Base-by-base conservation (phyloP, 2,113 vertebrate genomes). In the Electrona antarctica region DNA sequence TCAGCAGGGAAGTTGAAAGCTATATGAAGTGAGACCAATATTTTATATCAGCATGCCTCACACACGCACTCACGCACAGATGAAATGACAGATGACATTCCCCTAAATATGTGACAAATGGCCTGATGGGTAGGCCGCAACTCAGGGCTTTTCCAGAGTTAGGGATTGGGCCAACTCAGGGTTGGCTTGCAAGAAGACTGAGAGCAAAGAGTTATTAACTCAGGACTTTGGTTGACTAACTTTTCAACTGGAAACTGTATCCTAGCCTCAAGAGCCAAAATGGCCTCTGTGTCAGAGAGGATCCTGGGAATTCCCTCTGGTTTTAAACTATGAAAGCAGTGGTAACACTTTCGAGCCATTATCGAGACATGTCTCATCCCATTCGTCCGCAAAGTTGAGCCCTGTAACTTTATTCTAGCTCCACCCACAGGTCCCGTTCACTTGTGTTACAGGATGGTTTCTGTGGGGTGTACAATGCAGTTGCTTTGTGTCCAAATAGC, bases 111-210 rank as follows among this genome's bases (percentile, higher is more conserved):
- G 84, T 89, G 87, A 88, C 8, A 64, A 57, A 29, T 33, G 86
- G 87, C 81, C 85, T 76, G 58, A 64, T 28, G 12, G 2, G 8
- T 65, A 76, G 89, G 88, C 78, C 81, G 55, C 57, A 86, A 82
- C 90, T 91, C 90, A 91, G 89, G 90, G 85, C 90, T 88, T 83
- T 76, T 74, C 84, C 84, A 87, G 87, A 77, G 80, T 84, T 80
- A 84, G 73, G 77, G 78, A 82, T 28, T 49, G 3, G 67, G 79
- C 81, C 79, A 82, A 80, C 89, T 88, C 90, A 86, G 87, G 83
- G 86, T 83, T 81, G 79, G 81, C 75, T 83, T 79, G 5, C 69
- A 74, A 64, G 81, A 80, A 58, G 71, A 56, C 78, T 69, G 54
- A 15, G 14, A n/a, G 28, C 12, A 3, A 7, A 14, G 70, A 77